Evolutionary conservation across 2,113 vertebrate species (phyloP).

Genomic region (Bubo blakistoni): DNA sequence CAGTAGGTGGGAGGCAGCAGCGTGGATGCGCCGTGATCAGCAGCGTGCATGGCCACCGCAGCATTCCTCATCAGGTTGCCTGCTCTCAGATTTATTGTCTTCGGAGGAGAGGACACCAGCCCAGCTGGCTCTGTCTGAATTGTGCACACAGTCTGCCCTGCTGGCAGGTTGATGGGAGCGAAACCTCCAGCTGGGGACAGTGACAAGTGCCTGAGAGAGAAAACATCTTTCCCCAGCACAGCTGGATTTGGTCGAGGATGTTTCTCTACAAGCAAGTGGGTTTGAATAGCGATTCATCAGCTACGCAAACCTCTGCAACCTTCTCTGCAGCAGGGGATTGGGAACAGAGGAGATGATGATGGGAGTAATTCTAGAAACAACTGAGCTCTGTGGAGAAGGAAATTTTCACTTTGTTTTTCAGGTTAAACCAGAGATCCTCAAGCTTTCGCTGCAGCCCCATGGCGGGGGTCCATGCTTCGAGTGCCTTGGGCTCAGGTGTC

Average conservation of each 20-base stretch:
- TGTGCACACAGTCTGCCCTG: background rate
- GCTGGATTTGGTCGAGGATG: background rate
- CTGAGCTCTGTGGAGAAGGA: background rate
- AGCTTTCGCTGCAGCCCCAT: background rate
- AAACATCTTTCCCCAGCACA: background rate
- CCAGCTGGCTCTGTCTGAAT: background rate
- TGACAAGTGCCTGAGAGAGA: background rate
- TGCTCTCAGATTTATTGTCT: background rate
- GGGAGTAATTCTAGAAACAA: background rate
- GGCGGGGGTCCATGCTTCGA: fast-evolving
- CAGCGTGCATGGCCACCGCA: background rate
- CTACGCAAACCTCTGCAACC: background rate
- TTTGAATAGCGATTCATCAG: background rate
- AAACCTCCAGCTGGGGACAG: background rate
- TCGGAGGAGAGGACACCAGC: background rate
- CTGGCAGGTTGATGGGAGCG: background rate
- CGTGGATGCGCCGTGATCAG: background rate
- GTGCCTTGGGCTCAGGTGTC: background rate
- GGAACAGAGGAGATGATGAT: background rate
- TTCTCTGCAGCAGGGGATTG: background rate
- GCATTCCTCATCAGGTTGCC: background rate
- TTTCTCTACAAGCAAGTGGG: background rate
- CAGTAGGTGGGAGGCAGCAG: background rate
- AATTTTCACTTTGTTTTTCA: background rate
- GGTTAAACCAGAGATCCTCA: background rate